Evolutionary conservation across 1,140 invertebrate genomes (phyloP).

Genomic region (Ostrea edulis): DNA sequence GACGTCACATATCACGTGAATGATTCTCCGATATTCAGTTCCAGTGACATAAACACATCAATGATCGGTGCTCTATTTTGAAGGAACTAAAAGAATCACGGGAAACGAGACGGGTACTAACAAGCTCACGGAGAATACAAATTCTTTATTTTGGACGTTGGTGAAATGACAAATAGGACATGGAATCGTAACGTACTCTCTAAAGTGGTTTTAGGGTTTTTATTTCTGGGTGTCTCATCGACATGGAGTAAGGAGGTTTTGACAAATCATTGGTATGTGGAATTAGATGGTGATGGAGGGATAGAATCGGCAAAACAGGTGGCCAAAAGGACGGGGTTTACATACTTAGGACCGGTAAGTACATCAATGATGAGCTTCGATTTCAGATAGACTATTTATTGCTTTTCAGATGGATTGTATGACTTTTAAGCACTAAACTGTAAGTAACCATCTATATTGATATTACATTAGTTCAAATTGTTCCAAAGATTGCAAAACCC

Average conservation of each 20-base stretch:
- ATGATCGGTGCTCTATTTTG: conserved; percentile 18
- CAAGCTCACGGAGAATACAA: neutral
- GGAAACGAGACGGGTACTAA: no score
- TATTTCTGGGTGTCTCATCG: conserved; percentile 37
- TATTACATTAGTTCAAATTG: no score
- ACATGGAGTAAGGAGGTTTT: conserved; percentile 62
- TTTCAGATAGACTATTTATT: neutral
- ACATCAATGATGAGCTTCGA: neutral
- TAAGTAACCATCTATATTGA: no score
- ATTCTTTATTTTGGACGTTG: neutral
- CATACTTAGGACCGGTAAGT: conserved; percentile 70
- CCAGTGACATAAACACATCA: conserved; percentile 26
- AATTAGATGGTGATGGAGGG: conserved; percentile 64
- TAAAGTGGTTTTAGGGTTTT: neutral
- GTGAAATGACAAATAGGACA: conserved; percentile 41
- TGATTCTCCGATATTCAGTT: conserved; percentile 39
- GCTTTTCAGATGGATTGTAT: no score
- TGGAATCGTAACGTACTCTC: conserved; percentile 42
- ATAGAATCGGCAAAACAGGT: conserved; percentile 63
- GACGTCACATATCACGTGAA: conserved; percentile 34
- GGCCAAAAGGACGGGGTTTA: conserved; percentile 70
- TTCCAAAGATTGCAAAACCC: no score
- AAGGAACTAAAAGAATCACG: conserved; percentile 10
- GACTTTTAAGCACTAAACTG: no score
- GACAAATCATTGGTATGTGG: conserved; percentile 71